A percentile compares a stretch with the other conserved stretches of the same genome.
Conservation (phyloP, 2,888 invertebrate genomes). For the Amblyteles armatorius region DNA sequence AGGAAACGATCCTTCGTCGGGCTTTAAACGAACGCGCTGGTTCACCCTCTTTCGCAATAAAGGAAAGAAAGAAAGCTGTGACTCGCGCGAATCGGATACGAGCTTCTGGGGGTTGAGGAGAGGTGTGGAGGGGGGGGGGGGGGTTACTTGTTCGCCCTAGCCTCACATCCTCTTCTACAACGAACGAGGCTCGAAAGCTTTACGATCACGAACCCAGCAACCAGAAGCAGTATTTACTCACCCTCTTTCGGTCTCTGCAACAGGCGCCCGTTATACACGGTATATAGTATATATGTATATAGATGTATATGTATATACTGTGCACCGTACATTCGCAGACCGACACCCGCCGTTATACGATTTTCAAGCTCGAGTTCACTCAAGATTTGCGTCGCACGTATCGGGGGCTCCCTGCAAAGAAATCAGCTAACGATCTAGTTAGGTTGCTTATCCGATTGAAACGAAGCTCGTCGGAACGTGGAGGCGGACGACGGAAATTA, state of each 20-base stretch:
- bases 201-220: slow-evolving; percentile 61
- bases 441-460: slow-evolving; percentile 51
- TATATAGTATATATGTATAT: neutral
- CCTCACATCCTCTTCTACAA: slow-evolving; percentile 45
- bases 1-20: slow-evolving; percentile 50
- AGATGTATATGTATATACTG: neutral
- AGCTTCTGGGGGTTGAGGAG: slow-evolving; percentile 31
- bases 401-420: slow-evolving; percentile 58
- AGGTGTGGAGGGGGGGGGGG: neutral
- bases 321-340: slow-evolving; percentile 1
- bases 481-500: neutral
- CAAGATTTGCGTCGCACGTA: slow-evolving; percentile 54
- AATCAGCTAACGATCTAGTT: slow-evolving; percentile 62
- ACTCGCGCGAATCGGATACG: slow-evolving; percentile 55
- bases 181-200: slow-evolving; percentile 62
- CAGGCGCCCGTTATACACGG: slow-evolving; percentile 30
- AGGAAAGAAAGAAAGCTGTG: slow-evolving; percentile 39
- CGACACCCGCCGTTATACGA: slow-evolving; percentile 49
- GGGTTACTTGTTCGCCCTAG: slow-evolving; percentile 54
- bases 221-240: slow-evolving; percentile 43
- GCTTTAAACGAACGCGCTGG: slow-evolving; percentile 47
- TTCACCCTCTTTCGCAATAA: slow-evolving; percentile 15
- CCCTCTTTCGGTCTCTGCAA: slow-evolving; percentile 42
- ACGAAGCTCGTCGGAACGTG: slow-evolving; percentile 30
- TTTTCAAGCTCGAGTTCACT: slow-evolving; percentile 63